Conservation (phyloP, 2,888 invertebrate genomes). For the Drosophila austrosaltans region DNA sequence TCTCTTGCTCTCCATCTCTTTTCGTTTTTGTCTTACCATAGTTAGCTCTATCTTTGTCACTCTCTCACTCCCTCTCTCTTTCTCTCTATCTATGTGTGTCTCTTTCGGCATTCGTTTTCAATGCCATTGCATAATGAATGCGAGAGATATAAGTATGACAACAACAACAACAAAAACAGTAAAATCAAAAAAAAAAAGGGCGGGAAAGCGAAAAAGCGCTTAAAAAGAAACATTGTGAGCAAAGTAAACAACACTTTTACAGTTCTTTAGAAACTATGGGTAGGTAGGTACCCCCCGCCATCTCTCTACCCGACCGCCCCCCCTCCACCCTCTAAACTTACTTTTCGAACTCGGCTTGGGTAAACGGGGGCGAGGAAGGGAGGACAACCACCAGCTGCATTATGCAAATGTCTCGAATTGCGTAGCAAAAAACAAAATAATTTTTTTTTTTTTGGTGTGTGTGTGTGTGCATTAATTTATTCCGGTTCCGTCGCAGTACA, state of each 20-base stretch:
- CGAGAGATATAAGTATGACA: constrained; percentile 34
- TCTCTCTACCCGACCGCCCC: not conserved
- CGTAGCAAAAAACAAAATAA: constrained; percentile 63
- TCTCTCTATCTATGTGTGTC: constrained; percentile 16
- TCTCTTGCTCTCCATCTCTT: not conserved
- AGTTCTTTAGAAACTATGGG: constrained; percentile 58
- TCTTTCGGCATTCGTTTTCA: constrained; percentile 40
- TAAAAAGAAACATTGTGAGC: constrained; percentile 32
- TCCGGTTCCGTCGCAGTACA: constrained; percentile 48
- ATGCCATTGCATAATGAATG: constrained; percentile 67
- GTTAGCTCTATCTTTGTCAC: constrained; percentile 5
- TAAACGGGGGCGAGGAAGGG: not conserved
- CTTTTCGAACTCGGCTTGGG: constrained; percentile 16
- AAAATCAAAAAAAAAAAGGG: constrained; percentile 51
- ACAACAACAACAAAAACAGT: too few species aligned
- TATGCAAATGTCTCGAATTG: constrained; percentile 68
- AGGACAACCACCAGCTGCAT: constrained; percentile 61
- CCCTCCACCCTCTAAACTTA: not conserved
- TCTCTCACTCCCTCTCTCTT: not conserved
- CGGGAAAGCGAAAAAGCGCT: constrained; percentile 54
- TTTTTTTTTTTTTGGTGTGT: constrained; percentile 45
- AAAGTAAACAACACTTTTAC: constrained; percentile 63
- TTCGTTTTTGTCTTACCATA: constrained; percentile 3
- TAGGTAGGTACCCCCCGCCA: not conserved
- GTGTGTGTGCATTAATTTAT: constrained; percentile 43